Conservation (phyloP, 2,113 vertebrate genomes). For the Toxostoma redivivum region DNA sequence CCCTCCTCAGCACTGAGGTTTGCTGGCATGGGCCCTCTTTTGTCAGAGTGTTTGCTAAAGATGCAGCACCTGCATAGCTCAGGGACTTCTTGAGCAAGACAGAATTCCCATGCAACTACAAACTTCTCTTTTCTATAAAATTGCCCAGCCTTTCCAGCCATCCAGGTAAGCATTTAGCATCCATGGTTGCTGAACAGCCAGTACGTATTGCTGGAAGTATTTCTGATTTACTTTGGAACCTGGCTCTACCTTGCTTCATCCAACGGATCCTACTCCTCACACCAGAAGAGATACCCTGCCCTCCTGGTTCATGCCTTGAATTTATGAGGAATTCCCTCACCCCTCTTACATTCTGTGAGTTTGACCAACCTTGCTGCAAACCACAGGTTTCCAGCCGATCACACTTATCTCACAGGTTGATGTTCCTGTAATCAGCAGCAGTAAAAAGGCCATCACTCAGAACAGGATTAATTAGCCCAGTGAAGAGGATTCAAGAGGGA, state of each 20-base stretch:
- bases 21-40: neutral
- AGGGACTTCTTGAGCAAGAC: neutral
- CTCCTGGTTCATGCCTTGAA: neutral
- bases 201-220: neutral
- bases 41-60: neutral
- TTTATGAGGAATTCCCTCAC: neutral
- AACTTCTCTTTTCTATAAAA: neutral
- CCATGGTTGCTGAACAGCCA: neutral
- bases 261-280: neutral
- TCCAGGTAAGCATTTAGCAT: neutral
- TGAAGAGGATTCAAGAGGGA: neutral
- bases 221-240: neutral
- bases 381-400: neutral
- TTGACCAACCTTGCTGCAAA: neutral
- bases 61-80: fast-evolving
- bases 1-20: fast-evolving
- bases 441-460: neutral
- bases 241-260: neutral
- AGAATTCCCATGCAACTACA: neutral
- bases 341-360: neutral
- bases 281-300: neutral
- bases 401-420: neutral
- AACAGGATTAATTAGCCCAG: neutral
- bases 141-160: neutral
- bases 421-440: neutral